Evolutionary conservation across 2,113 vertebrate species (phyloP), one percentile per base, ranked within the genome.

Genomic region (Dromaius novaehollandiae): DNA sequence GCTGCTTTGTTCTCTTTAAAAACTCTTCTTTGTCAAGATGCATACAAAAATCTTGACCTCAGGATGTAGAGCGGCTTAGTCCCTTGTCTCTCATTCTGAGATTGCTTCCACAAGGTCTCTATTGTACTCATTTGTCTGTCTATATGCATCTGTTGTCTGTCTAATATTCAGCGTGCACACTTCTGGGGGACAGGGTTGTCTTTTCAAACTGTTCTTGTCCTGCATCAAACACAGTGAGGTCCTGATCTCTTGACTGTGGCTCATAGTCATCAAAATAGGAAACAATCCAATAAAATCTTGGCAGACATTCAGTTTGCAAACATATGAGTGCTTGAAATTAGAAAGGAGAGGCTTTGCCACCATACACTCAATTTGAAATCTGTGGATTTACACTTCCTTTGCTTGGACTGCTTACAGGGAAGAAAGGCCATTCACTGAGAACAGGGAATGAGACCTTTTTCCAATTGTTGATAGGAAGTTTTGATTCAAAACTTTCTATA

Each of bases 1-100:
- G 32, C 21, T 70, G 61, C 44, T 55, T 63, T 16, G 6, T 22
- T 25, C 18, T 38, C 11, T 61, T 61, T 38, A 28, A 55, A 92
- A 70, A 53, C 5, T n/a, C 34, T 53, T 83, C 19, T 11, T 80
- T 80, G n/a, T 36, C 63, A 58, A 87, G 44, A 69, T 48, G 28
- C 9, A 83, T 77, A 83, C 2, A 66, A 13, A 85, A 32, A 22
- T 44, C 68, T 83, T 38, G 83, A 0, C 5, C 58, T 76, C 36
- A 70, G 21, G 19, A 69, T 38, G 18, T 2, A 1, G 17, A 42
- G 16, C 5, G 8, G 13, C 15, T 0, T 0, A 76, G 8, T 42
- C 2, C 14, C 2, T 15, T 34, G 5, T 25, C 13, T 69, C 28
- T 69, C 40, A 25, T 42, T 48, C 9, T 15, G 7, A 58, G 12